Evolutionary conservation across 2,888 invertebrate species (phyloP).

Genomic region (Thecophora atra): DNA sequence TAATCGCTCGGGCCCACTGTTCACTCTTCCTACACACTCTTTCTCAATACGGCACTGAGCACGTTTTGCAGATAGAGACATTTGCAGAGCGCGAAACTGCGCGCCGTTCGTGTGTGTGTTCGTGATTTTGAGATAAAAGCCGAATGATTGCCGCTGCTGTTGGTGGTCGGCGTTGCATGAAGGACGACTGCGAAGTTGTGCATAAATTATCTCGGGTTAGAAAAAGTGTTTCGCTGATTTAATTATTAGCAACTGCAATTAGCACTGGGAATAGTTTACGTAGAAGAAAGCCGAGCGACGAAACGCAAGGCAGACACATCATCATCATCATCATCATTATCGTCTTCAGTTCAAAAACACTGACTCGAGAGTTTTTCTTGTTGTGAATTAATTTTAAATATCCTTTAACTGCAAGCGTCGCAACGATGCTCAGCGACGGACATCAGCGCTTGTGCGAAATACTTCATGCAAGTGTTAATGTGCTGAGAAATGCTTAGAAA

Average conservation of each 20-base stretch:
- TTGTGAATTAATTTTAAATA: constrained; percentile 23
- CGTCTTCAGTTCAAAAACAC: background rate
- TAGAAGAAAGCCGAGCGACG: constrained; percentile 1
- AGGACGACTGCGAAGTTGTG: constrained; percentile 53
- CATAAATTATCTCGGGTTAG: constrained; percentile 33
- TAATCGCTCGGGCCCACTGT: too few relatives aligned
- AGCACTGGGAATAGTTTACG: constrained; percentile 23
- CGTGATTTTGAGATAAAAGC: constrained; percentile 15
- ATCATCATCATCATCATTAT: too few relatives aligned
- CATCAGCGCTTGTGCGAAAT: constrained; percentile 24
- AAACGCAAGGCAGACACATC: constrained; percentile 5
- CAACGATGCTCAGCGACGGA: background rate
- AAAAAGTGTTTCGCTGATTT: constrained; percentile 36
- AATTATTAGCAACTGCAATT: constrained; percentile 20
- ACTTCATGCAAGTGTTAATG: constrained; percentile 31
- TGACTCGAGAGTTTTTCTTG: background rate
- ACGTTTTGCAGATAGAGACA: too few relatives aligned
- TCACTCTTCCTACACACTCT: too few relatives aligned
- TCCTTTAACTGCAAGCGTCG: constrained; percentile 1
- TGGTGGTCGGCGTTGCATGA: constrained; percentile 55
- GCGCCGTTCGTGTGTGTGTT: too few relatives aligned
- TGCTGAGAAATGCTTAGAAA: constrained; percentile 25
- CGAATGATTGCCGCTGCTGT: constrained; percentile 18
- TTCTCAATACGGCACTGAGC: too few relatives aligned
- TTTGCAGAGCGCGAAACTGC: too few relatives aligned